phyloP scores from a whole-genome alignment of 2,113 vertebrate species.

The Willisornis vidua region DNA sequence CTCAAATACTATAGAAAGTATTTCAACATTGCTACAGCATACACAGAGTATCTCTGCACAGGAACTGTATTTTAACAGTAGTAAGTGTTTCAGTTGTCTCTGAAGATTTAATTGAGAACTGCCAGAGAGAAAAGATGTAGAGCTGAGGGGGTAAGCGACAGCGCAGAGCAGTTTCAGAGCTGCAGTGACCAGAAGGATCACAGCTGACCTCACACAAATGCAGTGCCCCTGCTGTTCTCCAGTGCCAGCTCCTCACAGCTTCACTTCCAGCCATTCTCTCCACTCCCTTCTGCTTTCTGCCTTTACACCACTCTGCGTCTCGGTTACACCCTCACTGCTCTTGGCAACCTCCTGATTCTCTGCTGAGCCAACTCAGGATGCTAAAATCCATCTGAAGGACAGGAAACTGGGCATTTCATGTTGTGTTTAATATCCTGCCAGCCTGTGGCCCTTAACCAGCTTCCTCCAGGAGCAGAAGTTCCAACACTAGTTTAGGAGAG shows the following conservation, averaged over 20 bases:
- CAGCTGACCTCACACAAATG: background rate
- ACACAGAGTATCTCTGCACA: rapidly evolving
- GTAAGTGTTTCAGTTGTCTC: background rate
- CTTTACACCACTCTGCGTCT: background rate
- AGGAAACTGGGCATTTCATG: background rate
- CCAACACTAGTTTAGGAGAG: background rate
- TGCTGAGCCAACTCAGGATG: background rate
- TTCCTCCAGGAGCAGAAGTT: background rate
- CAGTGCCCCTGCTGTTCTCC: background rate
- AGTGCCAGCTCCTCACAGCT: background rate
- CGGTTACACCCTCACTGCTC: background rate
- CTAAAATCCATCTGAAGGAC: background rate
- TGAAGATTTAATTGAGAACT: background rate
- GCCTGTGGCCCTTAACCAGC: background rate
- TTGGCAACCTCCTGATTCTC: background rate
- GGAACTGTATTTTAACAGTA: background rate
- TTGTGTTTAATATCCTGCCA: background rate
- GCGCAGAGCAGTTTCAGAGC: background rate
- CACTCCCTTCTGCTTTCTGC: background rate
- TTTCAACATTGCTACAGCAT: background rate
- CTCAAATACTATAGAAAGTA: background rate
- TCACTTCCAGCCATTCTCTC: background rate
- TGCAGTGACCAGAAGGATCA: background rate
- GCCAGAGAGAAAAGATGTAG: background rate
- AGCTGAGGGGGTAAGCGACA: background rate